phyloP scores from a whole-genome alignment of 2,797 vertebrate genomes.

The Nothura maculosa region DNA sequence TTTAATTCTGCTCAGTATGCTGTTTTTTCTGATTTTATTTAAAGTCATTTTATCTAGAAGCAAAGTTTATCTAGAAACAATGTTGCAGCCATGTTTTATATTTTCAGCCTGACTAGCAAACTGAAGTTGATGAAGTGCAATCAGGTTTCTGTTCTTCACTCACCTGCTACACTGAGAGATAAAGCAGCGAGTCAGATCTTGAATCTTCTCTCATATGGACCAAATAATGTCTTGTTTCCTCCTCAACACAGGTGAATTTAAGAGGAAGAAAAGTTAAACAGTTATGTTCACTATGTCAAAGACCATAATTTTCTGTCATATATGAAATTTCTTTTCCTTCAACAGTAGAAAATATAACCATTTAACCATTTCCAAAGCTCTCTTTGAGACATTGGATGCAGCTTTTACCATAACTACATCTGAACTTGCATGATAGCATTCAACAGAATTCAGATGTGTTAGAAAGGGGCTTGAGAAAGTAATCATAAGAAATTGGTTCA shows the following conservation, averaged over 20 bases:
- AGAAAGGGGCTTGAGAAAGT: background rate
- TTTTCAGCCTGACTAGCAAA: conserved; percentile 33
- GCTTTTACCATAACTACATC: background rate
- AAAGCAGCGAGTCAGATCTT: conserved; percentile 22
- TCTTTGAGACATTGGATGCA: background rate
- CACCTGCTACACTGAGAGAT: background rate
- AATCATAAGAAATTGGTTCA: conserved; percentile 14
- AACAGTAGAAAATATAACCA: background rate
- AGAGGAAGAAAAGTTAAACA: conserved; percentile 34
- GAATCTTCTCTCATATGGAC: conserved; percentile 18
- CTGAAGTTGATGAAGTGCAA: conserved; percentile 19
- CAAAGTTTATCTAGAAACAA: conserved; percentile 52
- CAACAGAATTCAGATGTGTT: conserved; percentile 1
- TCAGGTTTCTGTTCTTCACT: conserved; percentile 24
- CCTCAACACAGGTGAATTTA: background rate
- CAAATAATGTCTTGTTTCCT: background rate
- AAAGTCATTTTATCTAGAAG: conserved; percentile 67
- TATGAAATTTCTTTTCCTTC: conserved; percentile 20
- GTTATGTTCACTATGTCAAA: conserved; percentile 38
- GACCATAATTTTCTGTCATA: background rate
- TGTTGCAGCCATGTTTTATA: background rate
- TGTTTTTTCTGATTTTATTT: conserved; percentile 40
- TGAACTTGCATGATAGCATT: background rate
- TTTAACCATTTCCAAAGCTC: background rate
- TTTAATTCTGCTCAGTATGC: conserved; percentile 45